Conservation (phyloP, 30 jellyfish, hydroid and myxozoan genomes). For the Nemopilema nomurai region DNA sequence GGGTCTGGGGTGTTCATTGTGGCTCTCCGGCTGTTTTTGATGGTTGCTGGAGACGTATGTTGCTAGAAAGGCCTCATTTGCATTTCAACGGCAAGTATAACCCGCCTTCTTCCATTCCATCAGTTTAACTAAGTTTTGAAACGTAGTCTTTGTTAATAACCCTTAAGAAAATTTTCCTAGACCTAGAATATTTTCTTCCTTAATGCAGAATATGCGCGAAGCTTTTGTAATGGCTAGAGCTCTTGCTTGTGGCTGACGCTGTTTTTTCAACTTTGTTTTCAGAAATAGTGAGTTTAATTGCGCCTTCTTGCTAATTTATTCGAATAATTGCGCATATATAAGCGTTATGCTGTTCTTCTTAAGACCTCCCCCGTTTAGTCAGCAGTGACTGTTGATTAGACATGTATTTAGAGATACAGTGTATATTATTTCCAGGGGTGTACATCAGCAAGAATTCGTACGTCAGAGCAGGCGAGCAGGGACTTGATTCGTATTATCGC, state of each 20-base stretch:
- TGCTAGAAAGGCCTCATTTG: slow-evolving; percentile 65
- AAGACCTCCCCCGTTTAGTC: neutral
- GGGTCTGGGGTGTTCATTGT: slow-evolving; percentile 77
- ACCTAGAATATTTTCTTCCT: too few species aligned
- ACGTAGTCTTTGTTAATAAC: too few species aligned
- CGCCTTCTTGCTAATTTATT: too few species aligned
- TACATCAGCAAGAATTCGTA: slow-evolving; percentile 81
- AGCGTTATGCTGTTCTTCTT: neutral
- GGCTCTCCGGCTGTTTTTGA: slow-evolving; percentile 41
- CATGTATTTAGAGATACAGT: too few species aligned
- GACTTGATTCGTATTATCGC: slow-evolving; percentile 71
- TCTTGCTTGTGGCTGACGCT: too few species aligned
- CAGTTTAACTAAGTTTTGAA: neutral
- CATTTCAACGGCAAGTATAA: slow-evolving; percentile 56
- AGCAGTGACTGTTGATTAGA: neutral
- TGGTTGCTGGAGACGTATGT: slow-evolving; percentile 75
- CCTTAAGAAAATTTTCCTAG: too few species aligned
- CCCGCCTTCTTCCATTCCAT: neutral
- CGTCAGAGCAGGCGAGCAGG: slow-evolving; percentile 80
- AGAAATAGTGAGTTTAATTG: neutral
- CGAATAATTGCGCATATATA: too few species aligned
- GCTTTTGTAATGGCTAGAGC: too few species aligned
- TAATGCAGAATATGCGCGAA: too few species aligned
- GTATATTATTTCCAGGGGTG: slow-evolving; percentile 52
- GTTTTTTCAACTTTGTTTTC: too few species aligned